Percentiles rank a stretch among this genome's conserved stretches.
Conservation (phyloP, 2,888 invertebrate genomes). For the Drosophila testacea region DNA sequence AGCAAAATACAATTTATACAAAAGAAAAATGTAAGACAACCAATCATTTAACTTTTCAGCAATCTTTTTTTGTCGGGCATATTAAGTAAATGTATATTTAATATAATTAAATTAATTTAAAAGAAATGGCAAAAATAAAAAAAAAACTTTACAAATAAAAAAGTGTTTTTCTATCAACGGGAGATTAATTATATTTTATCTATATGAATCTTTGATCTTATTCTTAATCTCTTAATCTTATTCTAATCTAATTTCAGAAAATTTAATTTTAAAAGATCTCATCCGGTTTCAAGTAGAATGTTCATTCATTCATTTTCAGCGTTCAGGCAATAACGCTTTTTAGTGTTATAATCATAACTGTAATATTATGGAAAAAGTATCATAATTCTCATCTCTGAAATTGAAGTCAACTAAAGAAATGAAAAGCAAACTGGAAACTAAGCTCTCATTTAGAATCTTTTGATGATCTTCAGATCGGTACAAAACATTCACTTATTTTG, state of each 20-base stretch:
- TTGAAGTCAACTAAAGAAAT: too few species aligned
- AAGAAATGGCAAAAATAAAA: constrained; percentile 42
- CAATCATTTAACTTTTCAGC: constrained; percentile 31
- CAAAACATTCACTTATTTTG: not conserved
- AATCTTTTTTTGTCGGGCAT: constrained; percentile 54
- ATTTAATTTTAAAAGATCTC: too few species aligned
- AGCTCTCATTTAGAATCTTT: too few species aligned
- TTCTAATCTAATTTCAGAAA: too few species aligned
- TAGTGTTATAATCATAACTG: too few species aligned
- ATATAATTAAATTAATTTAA: constrained; percentile 67
- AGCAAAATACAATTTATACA: constrained; percentile 20
- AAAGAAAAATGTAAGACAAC: constrained; percentile 10
- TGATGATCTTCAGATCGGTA: not conserved
- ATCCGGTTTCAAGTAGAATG: too few species aligned
- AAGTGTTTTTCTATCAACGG: not conserved
- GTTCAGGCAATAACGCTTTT: too few species aligned
- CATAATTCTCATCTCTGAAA: too few species aligned
- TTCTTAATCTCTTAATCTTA: not conserved
- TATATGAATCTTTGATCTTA: not conserved
- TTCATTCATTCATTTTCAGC: too few species aligned
- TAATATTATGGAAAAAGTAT: too few species aligned
- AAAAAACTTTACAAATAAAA: constrained; percentile 22
- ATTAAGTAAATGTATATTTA: constrained; percentile 72
- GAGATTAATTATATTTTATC: not conserved
- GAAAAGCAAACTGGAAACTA: too few species aligned